These are phyloP conservation scores for Rhyacophila brunnea DNA, from an alignment of 1,140 invertebrate genomes.

Conservation along the genomic window DNA sequence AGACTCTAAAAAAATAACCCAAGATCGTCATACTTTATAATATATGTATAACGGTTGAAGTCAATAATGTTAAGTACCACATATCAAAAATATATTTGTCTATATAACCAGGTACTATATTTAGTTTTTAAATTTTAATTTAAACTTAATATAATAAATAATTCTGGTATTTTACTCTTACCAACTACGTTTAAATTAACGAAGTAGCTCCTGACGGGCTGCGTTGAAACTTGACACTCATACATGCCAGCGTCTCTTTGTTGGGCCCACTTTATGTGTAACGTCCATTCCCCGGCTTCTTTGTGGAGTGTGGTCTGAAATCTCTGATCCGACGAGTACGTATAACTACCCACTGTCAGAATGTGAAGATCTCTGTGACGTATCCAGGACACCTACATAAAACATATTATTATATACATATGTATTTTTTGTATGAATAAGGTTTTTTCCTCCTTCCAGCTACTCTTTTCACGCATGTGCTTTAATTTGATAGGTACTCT, in stretches of 20 bases:
- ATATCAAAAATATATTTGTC: not conserved
- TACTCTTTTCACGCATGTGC: too few species aligned
- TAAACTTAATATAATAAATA: not conserved
- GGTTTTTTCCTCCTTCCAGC: not conserved
- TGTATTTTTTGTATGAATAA: not conserved
- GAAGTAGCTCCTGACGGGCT: slow-evolving; percentile 76
- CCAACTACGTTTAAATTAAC: slow-evolving; percentile 75
- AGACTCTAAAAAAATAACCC: too few species aligned
- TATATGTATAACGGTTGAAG: too few species aligned
- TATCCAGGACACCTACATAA: slow-evolving; percentile 73
- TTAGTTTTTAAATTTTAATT: not conserved
- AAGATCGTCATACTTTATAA: too few species aligned
- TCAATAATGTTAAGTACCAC: too few species aligned
- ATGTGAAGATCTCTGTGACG: slow-evolving; percentile 86
- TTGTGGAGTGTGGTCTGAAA: slow-evolving; percentile 83
- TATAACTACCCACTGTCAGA: slow-evolving; percentile 83
- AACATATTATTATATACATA: too few species aligned
- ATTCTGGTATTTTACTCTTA: slow-evolving; percentile 56
- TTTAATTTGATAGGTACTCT: too few species aligned
- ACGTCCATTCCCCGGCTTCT: slow-evolving; percentile 85
- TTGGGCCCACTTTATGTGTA: slow-evolving; percentile 91
- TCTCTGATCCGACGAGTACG: slow-evolving; percentile 90
- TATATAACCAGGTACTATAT: not conserved
- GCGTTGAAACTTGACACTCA: slow-evolving; percentile 86
- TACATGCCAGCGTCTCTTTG: slow-evolving; percentile 84